phyloP scores from a whole-genome alignment of 2,888 invertebrate genomes.

The Mesopsocus fuscifrons region DNA sequence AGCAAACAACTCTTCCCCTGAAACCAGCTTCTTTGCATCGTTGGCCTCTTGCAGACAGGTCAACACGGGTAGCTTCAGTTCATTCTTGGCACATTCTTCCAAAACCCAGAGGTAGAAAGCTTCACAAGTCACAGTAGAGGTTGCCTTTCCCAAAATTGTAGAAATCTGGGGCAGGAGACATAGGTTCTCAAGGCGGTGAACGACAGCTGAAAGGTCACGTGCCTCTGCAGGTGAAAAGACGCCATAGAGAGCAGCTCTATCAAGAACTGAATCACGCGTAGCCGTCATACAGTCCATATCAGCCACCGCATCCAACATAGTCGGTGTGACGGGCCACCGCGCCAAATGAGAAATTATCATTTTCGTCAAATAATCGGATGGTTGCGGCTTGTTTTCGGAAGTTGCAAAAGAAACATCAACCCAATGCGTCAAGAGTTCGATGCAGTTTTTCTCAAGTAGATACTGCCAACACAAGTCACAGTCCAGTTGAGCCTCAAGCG shows the following conservation, averaged over 20 bases:
- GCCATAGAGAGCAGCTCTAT: slow-evolving; percentile 19
- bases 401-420: slow-evolving; percentile 35
- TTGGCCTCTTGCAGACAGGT: slow-evolving; percentile 31
- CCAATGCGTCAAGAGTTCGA: slow-evolving; percentile 39
- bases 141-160: slow-evolving; percentile 28
- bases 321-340: slow-evolving; percentile 32
- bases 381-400: slow-evolving; percentile 24
- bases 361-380: slow-evolving; percentile 20
- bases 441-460: slow-evolving; percentile 36
- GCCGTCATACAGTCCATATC: slow-evolving; percentile 29
- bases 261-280: slow-evolving; percentile 35
- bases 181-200: neutral
- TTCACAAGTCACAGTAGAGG: slow-evolving; percentile 23
- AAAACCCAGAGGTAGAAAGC: slow-evolving; percentile 33
- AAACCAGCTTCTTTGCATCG: slow-evolving; percentile 26
- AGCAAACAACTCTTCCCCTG: slow-evolving; percentile 27
- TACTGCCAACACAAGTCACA: slow-evolving; percentile 38
- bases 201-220: slow-evolving; percentile 11
- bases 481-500: slow-evolving; percentile 31
- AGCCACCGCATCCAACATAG: slow-evolving; percentile 35
- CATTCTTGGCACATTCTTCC: slow-evolving; percentile 32
- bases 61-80: slow-evolving; percentile 32
- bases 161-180: slow-evolving; percentile 24
- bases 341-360: slow-evolving; percentile 32
- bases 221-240: slow-evolving; percentile 18